Percentiles rank a stretch among this genome's conserved stretches.
phyloP scores from a whole-genome alignment of 2,797 vertebrate species.

The Bucorvus abyssinicus region DNA sequence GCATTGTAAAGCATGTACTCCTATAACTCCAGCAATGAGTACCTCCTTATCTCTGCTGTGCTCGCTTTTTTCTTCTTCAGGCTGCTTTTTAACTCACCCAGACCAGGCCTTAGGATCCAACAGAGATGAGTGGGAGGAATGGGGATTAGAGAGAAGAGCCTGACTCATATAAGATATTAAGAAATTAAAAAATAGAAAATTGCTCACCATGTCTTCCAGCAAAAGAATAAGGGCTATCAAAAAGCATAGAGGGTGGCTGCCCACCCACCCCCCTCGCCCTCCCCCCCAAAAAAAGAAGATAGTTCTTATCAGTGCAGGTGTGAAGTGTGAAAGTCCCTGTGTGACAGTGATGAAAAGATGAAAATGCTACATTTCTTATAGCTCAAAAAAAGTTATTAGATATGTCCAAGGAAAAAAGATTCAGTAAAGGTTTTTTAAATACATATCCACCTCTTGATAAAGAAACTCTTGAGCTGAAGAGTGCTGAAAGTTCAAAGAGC shows the following conservation, averaged over 20 bases:
- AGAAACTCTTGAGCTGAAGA: background rate
- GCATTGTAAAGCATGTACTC: background rate
- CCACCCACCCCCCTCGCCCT: too few species aligned
- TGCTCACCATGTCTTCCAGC: background rate
- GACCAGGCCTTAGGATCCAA: background rate
- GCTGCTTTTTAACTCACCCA: background rate
- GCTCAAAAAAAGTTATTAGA: background rate
- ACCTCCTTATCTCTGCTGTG: background rate
- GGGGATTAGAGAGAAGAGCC: background rate
- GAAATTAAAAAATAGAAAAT: background rate
- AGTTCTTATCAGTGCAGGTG: background rate
- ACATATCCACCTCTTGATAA: background rate
- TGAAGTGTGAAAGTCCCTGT: background rate
- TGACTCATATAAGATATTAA: background rate
- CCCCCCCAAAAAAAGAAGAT: fast-evolving
- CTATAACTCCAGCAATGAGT: background rate
- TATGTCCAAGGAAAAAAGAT: background rate
- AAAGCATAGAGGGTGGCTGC: background rate
- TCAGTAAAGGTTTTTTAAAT: background rate
- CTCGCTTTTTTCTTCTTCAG: background rate
- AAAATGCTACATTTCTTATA: background rate
- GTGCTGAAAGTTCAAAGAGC: background rate
- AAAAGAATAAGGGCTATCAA: background rate
- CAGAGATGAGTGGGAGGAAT: background rate
- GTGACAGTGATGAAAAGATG: background rate